These are phyloP conservation scores for Callosobruchus maculatus DNA, from an alignment of 2,888 invertebrate species.

Conservation along the genomic window DNA sequence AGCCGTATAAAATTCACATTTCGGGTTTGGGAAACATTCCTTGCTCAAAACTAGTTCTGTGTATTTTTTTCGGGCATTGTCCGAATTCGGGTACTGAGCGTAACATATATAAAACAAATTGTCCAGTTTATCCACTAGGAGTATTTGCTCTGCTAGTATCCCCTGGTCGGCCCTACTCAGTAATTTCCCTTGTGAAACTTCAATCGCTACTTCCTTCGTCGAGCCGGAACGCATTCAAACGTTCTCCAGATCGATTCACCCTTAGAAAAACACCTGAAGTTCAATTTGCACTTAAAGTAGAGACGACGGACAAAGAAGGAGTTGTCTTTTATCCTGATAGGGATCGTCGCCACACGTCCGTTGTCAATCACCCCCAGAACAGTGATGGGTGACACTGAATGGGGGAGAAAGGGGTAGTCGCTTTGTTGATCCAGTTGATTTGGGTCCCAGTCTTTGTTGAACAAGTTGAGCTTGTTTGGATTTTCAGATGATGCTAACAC, in stretches of 20 bases:
- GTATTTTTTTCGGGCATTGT: too few relatives aligned
- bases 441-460: neutral
- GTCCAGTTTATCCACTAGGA: neutral
- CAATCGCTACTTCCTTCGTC: neutral
- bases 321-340: conserved; percentile 32
- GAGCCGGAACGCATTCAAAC: conserved; percentile 11
- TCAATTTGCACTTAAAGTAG: conserved; percentile 42
- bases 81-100: too few relatives aligned
- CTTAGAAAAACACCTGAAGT: conserved; percentile 40
- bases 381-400: neutral
- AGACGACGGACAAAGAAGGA: conserved; percentile 32
- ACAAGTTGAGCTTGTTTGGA: too few relatives aligned
- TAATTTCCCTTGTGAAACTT: neutral
- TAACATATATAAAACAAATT: neutral
- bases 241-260: conserved; percentile 10
- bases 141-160: neutral
- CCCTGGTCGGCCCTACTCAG: neutral
- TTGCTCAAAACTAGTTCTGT: too few relatives aligned
- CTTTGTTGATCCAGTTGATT: neutral
- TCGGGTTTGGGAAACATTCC: too few relatives aligned
- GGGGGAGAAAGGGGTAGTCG: neutral
- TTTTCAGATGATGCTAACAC: too few relatives aligned
- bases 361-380: neutral
- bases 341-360: conserved; percentile 8
- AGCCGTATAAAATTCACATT: too few relatives aligned